Conservation (phyloP, 2,888 invertebrate species). For the Strigamia crassipes region DNA sequence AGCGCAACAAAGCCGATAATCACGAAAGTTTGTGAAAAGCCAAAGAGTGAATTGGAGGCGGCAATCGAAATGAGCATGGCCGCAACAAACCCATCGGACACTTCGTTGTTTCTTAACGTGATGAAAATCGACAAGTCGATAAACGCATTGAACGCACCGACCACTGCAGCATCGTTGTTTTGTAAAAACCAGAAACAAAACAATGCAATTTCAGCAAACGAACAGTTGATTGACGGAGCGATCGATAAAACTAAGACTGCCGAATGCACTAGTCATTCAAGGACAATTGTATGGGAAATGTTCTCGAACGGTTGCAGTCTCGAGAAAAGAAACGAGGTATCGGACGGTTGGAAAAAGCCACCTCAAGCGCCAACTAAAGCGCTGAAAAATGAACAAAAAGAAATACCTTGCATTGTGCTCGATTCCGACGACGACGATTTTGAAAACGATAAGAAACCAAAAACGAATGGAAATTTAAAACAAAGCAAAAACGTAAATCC, state of each 20-base stretch:
- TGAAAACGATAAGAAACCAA: background rate
- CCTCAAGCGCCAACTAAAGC: no score
- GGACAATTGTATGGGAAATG: no score
- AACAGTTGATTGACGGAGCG: background rate
- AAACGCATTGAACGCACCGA: background rate
- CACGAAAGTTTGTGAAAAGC: no score
- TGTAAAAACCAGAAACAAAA: background rate
- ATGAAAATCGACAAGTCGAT: no score
- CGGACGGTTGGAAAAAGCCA: background rate
- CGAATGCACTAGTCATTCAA: background rate
- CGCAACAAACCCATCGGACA: no score
- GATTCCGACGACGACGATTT: background rate
- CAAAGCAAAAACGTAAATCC: background rate
- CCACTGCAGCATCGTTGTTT: background rate
- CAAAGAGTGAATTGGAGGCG: no score
- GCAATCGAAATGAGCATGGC: no score
- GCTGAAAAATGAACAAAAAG: background rate
- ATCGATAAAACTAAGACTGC: background rate
- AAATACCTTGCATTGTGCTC: background rate
- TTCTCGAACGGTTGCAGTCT: no score
- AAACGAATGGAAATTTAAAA: no score
- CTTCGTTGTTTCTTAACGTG: no score
- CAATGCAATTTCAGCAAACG: no score
- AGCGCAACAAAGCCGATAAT: background rate
- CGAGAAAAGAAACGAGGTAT: background rate